Percentiles rank a stretch among this genome's conserved stretches.
These are phyloP conservation scores for Anthoptus insignis DNA, from an alignment of 2,888 invertebrate species.

Conservation along the genomic window DNA sequence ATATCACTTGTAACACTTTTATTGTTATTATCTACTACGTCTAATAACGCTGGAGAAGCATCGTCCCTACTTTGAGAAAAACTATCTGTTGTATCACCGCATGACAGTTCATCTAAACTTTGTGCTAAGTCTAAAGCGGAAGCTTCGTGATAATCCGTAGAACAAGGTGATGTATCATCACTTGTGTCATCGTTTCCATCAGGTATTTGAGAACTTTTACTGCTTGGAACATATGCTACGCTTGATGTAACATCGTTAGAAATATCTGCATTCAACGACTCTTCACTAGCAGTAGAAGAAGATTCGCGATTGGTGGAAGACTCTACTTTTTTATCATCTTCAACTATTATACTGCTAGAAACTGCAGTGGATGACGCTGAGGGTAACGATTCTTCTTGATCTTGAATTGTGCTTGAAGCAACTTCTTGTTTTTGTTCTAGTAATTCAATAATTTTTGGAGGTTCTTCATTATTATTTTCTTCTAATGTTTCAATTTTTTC, in stretches of 20 bases:
- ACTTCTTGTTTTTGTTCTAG: conserved; percentile 48
- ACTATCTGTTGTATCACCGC: conserved; percentile 73
- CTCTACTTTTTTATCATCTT: conserved; percentile 64
- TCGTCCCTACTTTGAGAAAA: conserved; percentile 83
- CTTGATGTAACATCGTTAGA: conserved; percentile 81
- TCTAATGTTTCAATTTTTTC: conserved; percentile 58
- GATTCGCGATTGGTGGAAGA: conserved; percentile 64
- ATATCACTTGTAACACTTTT: conserved; percentile 51
- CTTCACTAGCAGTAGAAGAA: conserved; percentile 72
- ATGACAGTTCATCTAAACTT: conserved; percentile 76
- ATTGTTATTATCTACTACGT: conserved; percentile 55
- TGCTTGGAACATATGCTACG: conserved; percentile 79
- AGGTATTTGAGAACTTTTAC: conserved; percentile 75
- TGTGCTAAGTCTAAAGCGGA: conserved; percentile 78
- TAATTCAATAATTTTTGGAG: conserved; percentile 26
- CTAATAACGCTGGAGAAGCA: conserved; percentile 56
- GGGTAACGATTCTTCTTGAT: conserved; percentile 18
- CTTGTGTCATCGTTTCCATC: conserved; percentile 73
- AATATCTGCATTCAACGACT: conserved; percentile 77
- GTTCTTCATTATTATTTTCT: conserved; percentile 42
- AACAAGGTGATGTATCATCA: conserved; percentile 80
- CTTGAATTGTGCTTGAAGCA: conserved; percentile 12
- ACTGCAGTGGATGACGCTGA: conserved; percentile 47
- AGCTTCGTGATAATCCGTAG: conserved; percentile 82
- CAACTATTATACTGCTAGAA: conserved; percentile 58